phyloP scores from a whole-genome alignment of 2,113 vertebrate species.

The Thamnophis sirtalis region DNA sequence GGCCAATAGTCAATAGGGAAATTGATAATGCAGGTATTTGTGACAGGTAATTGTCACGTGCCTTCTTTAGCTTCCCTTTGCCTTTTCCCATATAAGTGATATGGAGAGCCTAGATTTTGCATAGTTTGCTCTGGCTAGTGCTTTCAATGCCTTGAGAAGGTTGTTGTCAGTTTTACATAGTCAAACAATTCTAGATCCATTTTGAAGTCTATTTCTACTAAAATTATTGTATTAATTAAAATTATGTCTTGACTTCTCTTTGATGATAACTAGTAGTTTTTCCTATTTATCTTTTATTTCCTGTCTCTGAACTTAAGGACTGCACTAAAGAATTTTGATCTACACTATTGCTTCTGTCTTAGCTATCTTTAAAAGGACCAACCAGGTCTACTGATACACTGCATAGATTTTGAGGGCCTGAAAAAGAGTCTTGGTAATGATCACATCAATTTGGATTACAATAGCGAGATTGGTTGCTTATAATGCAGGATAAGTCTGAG shows the following conservation, averaged over 20 bases:
- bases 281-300: background rate
- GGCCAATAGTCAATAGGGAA: background rate
- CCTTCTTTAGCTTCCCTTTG: background rate
- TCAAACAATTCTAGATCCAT: background rate
- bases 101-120: background rate
- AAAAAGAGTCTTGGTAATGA: background rate
- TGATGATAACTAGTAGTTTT: conserved; percentile 3
- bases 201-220: background rate
- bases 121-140: background rate
- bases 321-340: background rate
- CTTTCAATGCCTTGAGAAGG: background rate
- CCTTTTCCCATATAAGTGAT: background rate
- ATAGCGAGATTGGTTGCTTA: background rate
- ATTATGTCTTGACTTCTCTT: background rate
- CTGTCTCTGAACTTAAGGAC: background rate
- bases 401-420: background rate
- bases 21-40: background rate
- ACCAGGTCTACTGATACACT: background rate
- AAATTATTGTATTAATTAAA: background rate
- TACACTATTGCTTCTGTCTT: background rate
- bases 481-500: conserved; percentile 5
- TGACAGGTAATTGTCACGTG: background rate
- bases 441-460: background rate
- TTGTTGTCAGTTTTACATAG: background rate
- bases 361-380: background rate